Evolutionary conservation across 2,888 invertebrate genomes (phyloP).

Genomic region (Drosophila longiperda): DNA sequence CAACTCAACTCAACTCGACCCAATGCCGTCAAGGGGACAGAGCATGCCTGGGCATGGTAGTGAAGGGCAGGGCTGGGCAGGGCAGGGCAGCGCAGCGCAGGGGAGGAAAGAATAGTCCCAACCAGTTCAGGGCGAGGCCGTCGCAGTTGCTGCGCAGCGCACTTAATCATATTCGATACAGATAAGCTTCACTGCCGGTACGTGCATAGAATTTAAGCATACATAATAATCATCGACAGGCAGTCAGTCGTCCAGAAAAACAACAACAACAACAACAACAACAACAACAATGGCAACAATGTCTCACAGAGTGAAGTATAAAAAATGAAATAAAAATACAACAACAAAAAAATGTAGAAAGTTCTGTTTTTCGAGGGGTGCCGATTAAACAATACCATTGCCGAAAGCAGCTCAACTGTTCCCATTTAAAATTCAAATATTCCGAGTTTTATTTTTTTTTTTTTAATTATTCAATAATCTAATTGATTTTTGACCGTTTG

Average conservation of each 20-base stretch:
- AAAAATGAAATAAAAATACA: slow-evolving; percentile 19
- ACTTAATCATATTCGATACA: slow-evolving; percentile 81
- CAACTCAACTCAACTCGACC: neutral
- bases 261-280: slow-evolving; percentile 28
- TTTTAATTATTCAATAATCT: neutral
- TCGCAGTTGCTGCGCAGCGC: slow-evolving; percentile 56
- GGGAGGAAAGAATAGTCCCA: neutral
- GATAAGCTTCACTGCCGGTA: slow-evolving; percentile 78
- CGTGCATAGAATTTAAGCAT: slow-evolving; percentile 79
- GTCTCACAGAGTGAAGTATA: slow-evolving; percentile 49
- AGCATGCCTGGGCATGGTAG: neutral
- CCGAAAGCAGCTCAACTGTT: neutral
- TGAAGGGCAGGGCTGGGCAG: neutral
- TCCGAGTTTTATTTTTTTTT: too few relatives aligned
- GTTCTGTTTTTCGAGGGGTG: neutral
- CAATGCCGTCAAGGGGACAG: neutral
- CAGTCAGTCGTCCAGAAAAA: slow-evolving; percentile 52
- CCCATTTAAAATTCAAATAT: neutral
- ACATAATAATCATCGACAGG: slow-evolving; percentile 78
- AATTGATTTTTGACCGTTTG: neutral
- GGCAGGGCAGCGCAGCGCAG: neutral
- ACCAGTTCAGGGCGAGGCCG: slow-evolving; percentile 63
- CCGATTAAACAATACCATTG: slow-evolving; percentile 1
- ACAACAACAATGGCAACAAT: slow-evolving; percentile 42
- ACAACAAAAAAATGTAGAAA: neutral